Conservation (phyloP, 2,888 invertebrate species). For the Silvanus unidentatus region DNA sequence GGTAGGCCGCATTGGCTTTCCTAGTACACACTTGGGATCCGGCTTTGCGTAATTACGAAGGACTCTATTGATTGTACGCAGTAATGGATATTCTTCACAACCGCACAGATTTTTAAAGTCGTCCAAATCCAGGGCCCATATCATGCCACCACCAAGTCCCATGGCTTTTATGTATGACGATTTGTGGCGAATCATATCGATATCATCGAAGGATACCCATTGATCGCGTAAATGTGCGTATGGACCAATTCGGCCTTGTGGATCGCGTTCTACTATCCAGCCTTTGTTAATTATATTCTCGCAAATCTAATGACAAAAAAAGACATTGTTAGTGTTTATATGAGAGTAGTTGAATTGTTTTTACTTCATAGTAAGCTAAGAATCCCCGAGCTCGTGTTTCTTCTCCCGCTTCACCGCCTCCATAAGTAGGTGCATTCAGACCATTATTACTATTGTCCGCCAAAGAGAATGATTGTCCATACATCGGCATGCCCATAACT, state of each 20-base stretch:
- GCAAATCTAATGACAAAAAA: conserved; percentile 60
- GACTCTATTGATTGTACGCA: conserved; percentile 75
- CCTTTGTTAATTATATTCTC: conserved; percentile 66
- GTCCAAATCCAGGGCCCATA: conserved; percentile 84
- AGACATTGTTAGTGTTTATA: not conserved
- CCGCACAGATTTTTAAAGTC: conserved; percentile 77
- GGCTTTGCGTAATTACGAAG: conserved; percentile 61
- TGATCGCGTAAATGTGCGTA: conserved; percentile 79
- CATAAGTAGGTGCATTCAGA: conserved; percentile 72
- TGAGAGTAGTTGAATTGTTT: conserved; percentile 5
- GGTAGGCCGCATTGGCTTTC: conserved; percentile 26
- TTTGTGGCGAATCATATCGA: conserved; percentile 75
- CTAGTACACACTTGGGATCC: conserved; percentile 58
- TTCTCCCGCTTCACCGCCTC: conserved; percentile 85
- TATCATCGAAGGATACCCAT: conserved; percentile 92
- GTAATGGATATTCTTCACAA: conserved; percentile 75
- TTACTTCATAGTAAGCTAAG: conserved; percentile 79
- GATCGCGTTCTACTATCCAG: conserved; percentile 71
- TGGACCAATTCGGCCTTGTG: conserved; percentile 78
- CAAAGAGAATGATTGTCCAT: conserved; percentile 82
- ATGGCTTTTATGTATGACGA: conserved; percentile 74
- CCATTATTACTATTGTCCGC: conserved; percentile 60
- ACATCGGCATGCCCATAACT: conserved; percentile 82
- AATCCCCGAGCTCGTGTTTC: conserved; percentile 84
- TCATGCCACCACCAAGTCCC: conserved; percentile 80